Evolutionary conservation across 2,113 vertebrate species (phyloP).

Genomic region (Tupaia tana): DNA sequence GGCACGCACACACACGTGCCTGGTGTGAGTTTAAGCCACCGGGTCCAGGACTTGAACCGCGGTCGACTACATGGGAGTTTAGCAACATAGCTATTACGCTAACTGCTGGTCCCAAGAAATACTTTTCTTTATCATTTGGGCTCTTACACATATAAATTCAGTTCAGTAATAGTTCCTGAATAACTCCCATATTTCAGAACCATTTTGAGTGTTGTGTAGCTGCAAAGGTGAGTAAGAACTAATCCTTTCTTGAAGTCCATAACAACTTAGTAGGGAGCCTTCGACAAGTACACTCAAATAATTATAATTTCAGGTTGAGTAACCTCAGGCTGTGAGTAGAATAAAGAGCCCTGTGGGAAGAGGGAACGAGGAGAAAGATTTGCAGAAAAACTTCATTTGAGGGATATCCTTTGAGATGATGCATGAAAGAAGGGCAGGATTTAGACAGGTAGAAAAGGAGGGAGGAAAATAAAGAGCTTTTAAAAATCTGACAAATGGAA

Average conservation of each 20-base stretch:
- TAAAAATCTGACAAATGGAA: neutral
- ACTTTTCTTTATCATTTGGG: neutral
- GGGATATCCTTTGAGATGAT: neutral
- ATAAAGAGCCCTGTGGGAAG: neutral
- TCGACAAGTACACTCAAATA: neutral
- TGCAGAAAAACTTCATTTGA: neutral
- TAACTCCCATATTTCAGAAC: neutral
- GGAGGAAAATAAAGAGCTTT: slow-evolving; percentile 10
- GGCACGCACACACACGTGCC: too few relatives aligned
- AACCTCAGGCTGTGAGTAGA: neutral
- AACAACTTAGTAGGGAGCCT: neutral
- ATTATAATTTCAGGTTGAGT: slow-evolving; percentile 5
- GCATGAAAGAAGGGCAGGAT: neutral
- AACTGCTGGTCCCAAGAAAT: neutral
- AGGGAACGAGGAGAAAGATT: neutral
- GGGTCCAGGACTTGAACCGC: too few relatives aligned
- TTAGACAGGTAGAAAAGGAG: neutral
- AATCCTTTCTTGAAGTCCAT: neutral
- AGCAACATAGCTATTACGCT: too few relatives aligned
- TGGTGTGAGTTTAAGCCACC: too few relatives aligned
- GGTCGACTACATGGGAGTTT: too few relatives aligned
- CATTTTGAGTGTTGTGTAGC: neutral
- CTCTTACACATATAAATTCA: neutral
- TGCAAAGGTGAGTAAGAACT: neutral
- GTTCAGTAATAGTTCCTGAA: neutral